phyloP scores from a whole-genome alignment of 2,888 invertebrate species.

The Hecatera dysodea region DNA sequence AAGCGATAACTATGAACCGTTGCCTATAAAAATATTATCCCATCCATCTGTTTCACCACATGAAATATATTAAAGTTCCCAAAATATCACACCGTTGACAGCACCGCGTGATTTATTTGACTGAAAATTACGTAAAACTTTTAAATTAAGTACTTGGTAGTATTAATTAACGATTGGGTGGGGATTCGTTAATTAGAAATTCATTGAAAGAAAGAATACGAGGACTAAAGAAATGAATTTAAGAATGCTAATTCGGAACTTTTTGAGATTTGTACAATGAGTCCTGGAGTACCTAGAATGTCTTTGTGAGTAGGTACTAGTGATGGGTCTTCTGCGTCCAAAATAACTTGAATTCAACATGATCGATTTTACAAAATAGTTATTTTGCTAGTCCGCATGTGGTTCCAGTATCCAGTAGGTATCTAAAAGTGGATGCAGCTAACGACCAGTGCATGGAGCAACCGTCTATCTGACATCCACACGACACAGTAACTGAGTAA shows the following conservation, averaged over 20 bases:
- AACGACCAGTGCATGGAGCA: no score
- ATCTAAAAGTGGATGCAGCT: no score
- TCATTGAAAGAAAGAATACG: neutral
- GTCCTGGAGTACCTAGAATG: neutral
- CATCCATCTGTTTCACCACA: constrained; percentile 35
- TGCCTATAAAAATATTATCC: constrained; percentile 65
- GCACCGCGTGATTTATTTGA: constrained; percentile 28
- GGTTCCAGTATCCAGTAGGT: no score
- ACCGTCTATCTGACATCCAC: no score
- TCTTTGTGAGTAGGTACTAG: neutral
- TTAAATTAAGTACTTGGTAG: constrained; percentile 16
- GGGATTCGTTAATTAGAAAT: constrained; percentile 8
- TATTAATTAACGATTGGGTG: constrained; percentile 15
- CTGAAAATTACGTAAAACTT: constrained; percentile 20
- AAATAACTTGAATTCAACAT: neutral
- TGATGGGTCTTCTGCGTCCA: neutral
- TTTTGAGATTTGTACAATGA: neutral
- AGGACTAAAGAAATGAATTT: neutral
- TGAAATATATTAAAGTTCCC: constrained; percentile 33
- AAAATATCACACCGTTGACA: constrained; percentile 48
- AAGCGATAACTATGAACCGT: constrained; percentile 52
- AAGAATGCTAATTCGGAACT: constrained; percentile 10
- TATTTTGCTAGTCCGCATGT: no score
- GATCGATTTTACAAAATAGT: no score
- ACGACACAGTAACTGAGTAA: no score